phyloP scores from a whole-genome alignment of 2,888 invertebrate species.

The Cheilosia soror region DNA sequence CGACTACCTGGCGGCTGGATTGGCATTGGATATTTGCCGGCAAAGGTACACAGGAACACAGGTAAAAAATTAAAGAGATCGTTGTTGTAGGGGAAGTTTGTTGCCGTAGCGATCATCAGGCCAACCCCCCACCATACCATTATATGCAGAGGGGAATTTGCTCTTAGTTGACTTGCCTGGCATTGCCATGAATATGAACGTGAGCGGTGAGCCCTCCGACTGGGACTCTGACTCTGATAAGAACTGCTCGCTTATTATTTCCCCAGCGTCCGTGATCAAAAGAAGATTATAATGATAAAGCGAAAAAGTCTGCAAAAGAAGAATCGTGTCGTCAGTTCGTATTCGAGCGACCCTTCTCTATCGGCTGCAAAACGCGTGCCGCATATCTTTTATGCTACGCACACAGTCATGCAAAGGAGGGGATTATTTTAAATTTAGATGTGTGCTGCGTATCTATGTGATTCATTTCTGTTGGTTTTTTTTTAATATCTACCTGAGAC shows the following conservation, averaged over 20 bases:
- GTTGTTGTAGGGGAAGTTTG: slow-evolving; percentile 62
- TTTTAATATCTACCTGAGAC: slow-evolving; percentile 28
- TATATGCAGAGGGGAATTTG: slow-evolving; percentile 33
- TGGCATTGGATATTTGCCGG: neutral
- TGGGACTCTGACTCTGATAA: slow-evolving; percentile 40
- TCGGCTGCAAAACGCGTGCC: slow-evolving; percentile 68
- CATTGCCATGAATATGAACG: slow-evolving; percentile 15
- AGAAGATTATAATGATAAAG: slow-evolving; percentile 21
- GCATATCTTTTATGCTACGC: neutral
- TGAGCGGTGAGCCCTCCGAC: slow-evolving; percentile 24
- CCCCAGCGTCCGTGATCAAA: slow-evolving; percentile 63
- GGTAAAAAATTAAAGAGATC: slow-evolving; percentile 71
- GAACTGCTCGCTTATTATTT: slow-evolving; percentile 43
- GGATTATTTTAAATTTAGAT: slow-evolving; percentile 32
- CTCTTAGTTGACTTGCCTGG: slow-evolving; percentile 16
- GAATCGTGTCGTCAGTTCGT: slow-evolving; percentile 17
- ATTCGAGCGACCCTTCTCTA: slow-evolving; percentile 59
- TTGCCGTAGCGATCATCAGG: slow-evolving; percentile 34
- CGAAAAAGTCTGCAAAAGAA: slow-evolving; percentile 58
- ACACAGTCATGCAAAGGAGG: slow-evolving; percentile 51
- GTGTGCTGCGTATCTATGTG: slow-evolving; percentile 33
- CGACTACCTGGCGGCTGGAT: neutral
- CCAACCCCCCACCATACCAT: slow-evolving; percentile 64
- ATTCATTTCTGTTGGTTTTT: neutral
- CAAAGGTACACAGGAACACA: slow-evolving; percentile 40